Evolutionary conservation across 2,113 vertebrate species (phyloP), one percentile per base, ranked within the genome.

Genomic region (Gymnorhina tibicen): DNA sequence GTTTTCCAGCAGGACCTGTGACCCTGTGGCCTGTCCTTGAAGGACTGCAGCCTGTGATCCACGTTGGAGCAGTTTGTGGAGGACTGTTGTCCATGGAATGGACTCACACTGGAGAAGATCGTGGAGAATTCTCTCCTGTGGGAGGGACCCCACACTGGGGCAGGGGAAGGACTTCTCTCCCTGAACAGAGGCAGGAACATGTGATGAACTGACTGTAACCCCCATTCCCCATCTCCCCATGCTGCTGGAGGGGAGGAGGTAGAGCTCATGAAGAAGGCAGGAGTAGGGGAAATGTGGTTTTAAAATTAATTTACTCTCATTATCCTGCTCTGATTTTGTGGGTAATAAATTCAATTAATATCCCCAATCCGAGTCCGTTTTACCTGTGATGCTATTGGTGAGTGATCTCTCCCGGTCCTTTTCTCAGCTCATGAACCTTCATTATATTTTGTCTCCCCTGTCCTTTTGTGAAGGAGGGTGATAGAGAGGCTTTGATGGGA

Each of bases 111-210:
- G 20, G 20, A 67, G 10, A 58, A 58, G 8, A 58, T 26, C 19
- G 1, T 42, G 35, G 21, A 21, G 21, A 52, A 10, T 11, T 27
- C 13, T 32, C 17, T 77, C 22, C 21, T 18, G 27, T 33, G 44
- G 53, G n/a, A 50, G 15, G 4, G 37, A 42, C 6, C 13, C 14
- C 14, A 33, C 27, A 15, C 16, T 33, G 19, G 15, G 18, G 10
- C 15, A 60, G 27, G 15, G 6, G 33, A 50, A 52, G 14, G 9
- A 59, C 37, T 44, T 13, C 5, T 37, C 8, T 23, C 53, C 14
- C 46, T 33, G 27, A 60, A 32, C 4, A 44, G 15, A 1, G 8
- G 9, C 39, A 44, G 4, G 2, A 44, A 39, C 0, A 0, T 26
- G 15, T 19, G 46, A 39, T 60, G 33, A 52, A 19, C 22, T 44